These are phyloP conservation scores for Triplophysa siluroides DNA, from an alignment of 2,113 vertebrate genomes.

Conservation along the genomic window DNA sequence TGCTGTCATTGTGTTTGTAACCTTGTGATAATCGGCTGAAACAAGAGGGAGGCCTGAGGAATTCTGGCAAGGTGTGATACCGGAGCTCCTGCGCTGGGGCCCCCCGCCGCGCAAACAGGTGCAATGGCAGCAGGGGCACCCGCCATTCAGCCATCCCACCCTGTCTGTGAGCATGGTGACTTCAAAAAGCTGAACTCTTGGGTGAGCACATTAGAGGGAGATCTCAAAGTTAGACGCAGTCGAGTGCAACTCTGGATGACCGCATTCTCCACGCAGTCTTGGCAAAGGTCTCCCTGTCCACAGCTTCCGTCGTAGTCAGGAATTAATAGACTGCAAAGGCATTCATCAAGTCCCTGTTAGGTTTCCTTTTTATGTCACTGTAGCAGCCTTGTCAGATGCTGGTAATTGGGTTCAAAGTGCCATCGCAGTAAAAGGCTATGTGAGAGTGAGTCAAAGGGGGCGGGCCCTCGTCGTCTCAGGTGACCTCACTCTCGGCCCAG, in stretches of 20 bases:
- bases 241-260: conserved; percentile 31
- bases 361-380: conserved; percentile 53
- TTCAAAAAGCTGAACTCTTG: conserved; percentile 45
- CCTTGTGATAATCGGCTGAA: conserved; percentile 42
- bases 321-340: conserved; percentile 59
- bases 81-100: conserved; percentile 18
- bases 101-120: conserved; percentile 56
- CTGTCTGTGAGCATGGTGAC: conserved; percentile 29
- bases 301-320: conserved; percentile 55
- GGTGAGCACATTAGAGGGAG: conserved; percentile 27
- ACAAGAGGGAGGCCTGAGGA: conserved; percentile 34
- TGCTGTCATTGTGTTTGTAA: conserved; percentile 42
- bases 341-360: conserved; percentile 60
- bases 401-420: conserved; percentile 63
- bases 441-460: conserved; percentile 49
- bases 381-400: conserved; percentile 54
- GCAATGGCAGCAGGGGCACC: conserved; percentile 59
- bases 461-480: conserved; percentile 46
- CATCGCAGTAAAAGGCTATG: conserved; percentile 51
- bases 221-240: conserved; percentile 28
- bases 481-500: conserved; percentile 58
- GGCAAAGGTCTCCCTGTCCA: conserved; percentile 37
- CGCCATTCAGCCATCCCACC: conserved; percentile 37
- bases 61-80: conserved; percentile 28
- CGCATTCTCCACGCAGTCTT: conserved; percentile 28